Evolutionary conservation across 2,113 vertebrate species (phyloP).

Genomic region (Odobenus rosmarus): DNA sequence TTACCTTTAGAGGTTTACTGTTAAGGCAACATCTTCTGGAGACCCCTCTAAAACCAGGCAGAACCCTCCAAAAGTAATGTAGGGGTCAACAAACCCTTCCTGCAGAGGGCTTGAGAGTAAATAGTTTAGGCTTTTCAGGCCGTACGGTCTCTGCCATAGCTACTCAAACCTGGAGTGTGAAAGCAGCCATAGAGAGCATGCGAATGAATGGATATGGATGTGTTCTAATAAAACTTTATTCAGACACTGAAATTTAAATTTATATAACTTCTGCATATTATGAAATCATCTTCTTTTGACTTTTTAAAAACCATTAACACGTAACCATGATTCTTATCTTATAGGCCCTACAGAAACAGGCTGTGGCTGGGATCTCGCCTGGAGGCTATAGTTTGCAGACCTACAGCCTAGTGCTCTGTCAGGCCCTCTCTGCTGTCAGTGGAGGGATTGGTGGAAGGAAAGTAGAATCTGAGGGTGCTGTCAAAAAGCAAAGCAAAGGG

Average conservation of each 20-base stretch:
- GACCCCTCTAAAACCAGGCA: not conserved
- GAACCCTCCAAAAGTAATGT: not conserved
- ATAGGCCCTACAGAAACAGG: not conserved
- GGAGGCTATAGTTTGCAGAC: not conserved
- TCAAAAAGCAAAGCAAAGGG: not conserved
- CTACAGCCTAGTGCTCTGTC: no score
- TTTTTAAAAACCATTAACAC: not conserved
- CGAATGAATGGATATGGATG: fast-evolving
- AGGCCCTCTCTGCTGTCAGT: not conserved
- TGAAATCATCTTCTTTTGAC: not conserved
- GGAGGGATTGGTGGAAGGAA: not conserved
- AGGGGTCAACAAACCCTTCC: not conserved
- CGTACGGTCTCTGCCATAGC: fast-evolving
- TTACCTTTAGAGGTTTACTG: not conserved
- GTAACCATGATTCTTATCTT: not conserved
- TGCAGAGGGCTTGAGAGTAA: not conserved
- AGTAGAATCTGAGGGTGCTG: not conserved
- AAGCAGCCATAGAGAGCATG: not conserved
- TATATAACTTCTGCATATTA: not conserved
- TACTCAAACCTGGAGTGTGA: not conserved
- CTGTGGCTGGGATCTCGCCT: fast-evolving
- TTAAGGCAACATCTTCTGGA: not conserved
- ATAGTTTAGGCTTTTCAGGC: not conserved
- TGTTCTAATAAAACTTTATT: not conserved
- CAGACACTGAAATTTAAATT: not conserved